Evolutionary conservation across 2,888 invertebrate species (phyloP), one percentile per base, ranked within the genome.

Genomic region (Gerris lacustris): DNA sequence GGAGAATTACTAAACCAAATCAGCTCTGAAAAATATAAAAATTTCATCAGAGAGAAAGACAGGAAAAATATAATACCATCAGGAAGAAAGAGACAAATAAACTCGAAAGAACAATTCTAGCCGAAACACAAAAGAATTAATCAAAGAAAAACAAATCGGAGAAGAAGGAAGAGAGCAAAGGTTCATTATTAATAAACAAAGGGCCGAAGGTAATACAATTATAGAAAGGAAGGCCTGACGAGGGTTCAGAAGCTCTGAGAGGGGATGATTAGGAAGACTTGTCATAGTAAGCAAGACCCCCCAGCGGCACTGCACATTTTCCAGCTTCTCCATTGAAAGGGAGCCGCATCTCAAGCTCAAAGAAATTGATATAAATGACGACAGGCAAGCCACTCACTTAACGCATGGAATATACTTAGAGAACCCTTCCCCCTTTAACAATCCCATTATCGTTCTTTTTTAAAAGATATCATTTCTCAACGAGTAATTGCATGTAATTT

Each of bases 281-380:
- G 55, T 55, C 55, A 55, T 55, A 55, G 15, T 9, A 55, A 11
- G 55, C 31, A 31, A 31, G 31, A 31, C 31, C 4, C 31, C 31
- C 31, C 31, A 31, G 31, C 31, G 31, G 31, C 31, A 31, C 31
- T 31, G 31, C 31, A 31, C 31, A 31, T 31, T 31, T 31, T 31
- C 31, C 31, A 1, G 31, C 31, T 2, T 31, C 31, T 31, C 55
- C 55, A 55, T 15, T 55, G 55, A 9, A 55, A 11, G 9, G 11
- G 55, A 55, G 55, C 55, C 9, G 15, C 11, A 55, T 15, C 11
- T 9, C 15, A 55, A 55, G 9, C 55, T 15, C 55, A 55, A 55
- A 55, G 55, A 55, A 55, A 55, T 55, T 55, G 55, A 55, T 55
- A 55, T 55, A 55, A 55, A 55, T 55, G 55, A 55, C 55, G 55